Evolutionary conservation across 1,140 invertebrate genomes (phyloP).

Genomic region (Cyphomyrmex costatus): DNA sequence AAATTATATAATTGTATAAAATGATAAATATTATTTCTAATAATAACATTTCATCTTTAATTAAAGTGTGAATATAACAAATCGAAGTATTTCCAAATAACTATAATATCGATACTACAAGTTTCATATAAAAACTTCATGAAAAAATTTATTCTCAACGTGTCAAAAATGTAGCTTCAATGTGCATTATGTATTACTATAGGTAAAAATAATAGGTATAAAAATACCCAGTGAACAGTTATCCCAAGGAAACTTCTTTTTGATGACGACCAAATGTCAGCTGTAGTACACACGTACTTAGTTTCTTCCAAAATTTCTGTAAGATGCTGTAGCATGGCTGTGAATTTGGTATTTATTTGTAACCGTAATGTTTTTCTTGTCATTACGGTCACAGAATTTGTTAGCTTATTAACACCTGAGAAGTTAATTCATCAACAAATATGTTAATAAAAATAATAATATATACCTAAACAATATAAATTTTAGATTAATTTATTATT

Average conservation of each 20-base stretch:
- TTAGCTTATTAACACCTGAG: slow-evolving; percentile 6
- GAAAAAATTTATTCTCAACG: slow-evolving; percentile 5
- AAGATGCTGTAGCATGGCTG: slow-evolving; percentile 24
- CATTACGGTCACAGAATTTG: slow-evolving; percentile 36
- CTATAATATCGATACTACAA: slow-evolving; percentile 4
- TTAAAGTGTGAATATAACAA: slow-evolving; percentile 9
- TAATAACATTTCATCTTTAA: slow-evolving; percentile 14
- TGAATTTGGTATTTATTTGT: slow-evolving; percentile 4
- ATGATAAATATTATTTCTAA: slow-evolving; percentile 20
- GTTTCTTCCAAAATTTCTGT: slow-evolving; percentile 19
- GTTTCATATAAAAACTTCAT: slow-evolving; percentile 17
- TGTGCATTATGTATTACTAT: slow-evolving; percentile 23
- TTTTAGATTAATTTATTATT: slow-evolving; percentile 25
- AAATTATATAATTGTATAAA: slow-evolving; percentile 10
- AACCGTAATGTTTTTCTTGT: slow-evolving; percentile 31
- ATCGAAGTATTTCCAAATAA: slow-evolving; percentile 1
- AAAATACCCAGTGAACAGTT: slow-evolving; percentile 56
- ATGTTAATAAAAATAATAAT: slow-evolving; percentile 19
- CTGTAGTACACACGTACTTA: slow-evolving; percentile 61
- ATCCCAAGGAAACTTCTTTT: slow-evolving; percentile 64
- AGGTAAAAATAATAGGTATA: slow-evolving; percentile 13
- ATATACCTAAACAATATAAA: slow-evolving; percentile 26
- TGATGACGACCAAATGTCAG: slow-evolving; percentile 45
- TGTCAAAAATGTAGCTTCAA: slow-evolving; percentile 16
- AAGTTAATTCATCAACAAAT: slow-evolving; percentile 32